Base-by-base conservation (phyloP, 2,113 vertebrate species). In the Sclerurus mexicanus region DNA sequence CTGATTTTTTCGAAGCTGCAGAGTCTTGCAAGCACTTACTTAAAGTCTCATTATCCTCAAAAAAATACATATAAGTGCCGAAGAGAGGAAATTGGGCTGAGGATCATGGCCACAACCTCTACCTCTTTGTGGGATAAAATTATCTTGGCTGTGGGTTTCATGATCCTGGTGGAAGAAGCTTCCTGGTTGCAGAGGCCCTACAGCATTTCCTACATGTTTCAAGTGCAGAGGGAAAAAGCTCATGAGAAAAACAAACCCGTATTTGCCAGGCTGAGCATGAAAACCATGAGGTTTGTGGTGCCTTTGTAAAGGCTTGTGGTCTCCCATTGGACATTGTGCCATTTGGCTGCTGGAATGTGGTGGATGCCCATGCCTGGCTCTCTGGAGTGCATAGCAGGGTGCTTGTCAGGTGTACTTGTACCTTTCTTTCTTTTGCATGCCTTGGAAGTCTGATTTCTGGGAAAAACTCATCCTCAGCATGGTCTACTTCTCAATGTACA, bases 51-150 rank as follows among this genome's bases (percentile, higher is more conserved):
- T 60, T 79, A 24, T 52, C 24, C 12, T 72, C 49, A 85, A 82
- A 25, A 25, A 28, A 19, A 6, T 31, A 28, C 14, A 27, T 0
- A 0, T 21, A 53, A 39, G 10, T 37, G 22, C 33, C 0, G 0
- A 66, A 87, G 59, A 44, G 17, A 39, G 37, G 35, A 85, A 21
- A 18, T 25, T 55, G 75, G 37, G 12, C 46, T 81, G 76, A n/a
- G 25, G 4, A 31, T 44, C 13, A 49, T 10, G 21, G 27, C 53
- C 40, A 28, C 37, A 63, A 8, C 22, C 23, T 89, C 42, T 50
- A 0, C 9, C 15, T 55, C 27, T n/a, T 0, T 14, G 24, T 31
- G n/a, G 37, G 24, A 66, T 66, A n/a, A 73, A 69, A 74, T 8
- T 0, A 25, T 37, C 58, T 83, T 58, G 59, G 8, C 40, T 77